These are phyloP conservation scores for Lanius collurio DNA, from an alignment of 2,113 vertebrate genomes.

Conservation along the genomic window DNA sequence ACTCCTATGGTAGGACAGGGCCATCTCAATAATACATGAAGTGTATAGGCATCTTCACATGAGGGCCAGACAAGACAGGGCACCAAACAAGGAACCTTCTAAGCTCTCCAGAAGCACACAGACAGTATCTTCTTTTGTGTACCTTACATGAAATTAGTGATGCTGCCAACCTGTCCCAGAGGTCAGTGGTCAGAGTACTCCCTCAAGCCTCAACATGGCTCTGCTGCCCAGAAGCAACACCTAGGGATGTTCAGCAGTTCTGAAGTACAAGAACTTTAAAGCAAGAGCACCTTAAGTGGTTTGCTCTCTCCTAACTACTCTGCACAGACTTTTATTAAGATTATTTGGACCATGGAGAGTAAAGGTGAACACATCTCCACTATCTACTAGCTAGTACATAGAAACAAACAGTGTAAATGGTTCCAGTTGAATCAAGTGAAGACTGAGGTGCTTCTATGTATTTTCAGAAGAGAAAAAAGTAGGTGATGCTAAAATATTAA, in stretches of 20 bases:
- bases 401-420: neutral
- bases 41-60: neutral
- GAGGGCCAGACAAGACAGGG: neutral
- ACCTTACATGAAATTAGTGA: rapidly evolving
- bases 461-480: neutral
- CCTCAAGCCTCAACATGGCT: neutral
- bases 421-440: neutral
- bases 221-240: neutral
- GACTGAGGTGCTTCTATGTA: neutral
- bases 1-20: neutral
- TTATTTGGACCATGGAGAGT: neutral
- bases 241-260: neutral
- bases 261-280: neutral
- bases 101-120: neutral
- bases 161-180: neutral
- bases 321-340: neutral
- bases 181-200: neutral
- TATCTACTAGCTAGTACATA: neutral
- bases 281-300: neutral
- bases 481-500: neutral
- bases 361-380: neutral
- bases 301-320: neutral
- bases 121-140: neutral
- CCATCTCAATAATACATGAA: neutral
- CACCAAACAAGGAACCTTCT: neutral